These are phyloP conservation scores for Drosophila subquinaria DNA, from an alignment of 2,888 invertebrate genomes.

Conservation along the genomic window DNA sequence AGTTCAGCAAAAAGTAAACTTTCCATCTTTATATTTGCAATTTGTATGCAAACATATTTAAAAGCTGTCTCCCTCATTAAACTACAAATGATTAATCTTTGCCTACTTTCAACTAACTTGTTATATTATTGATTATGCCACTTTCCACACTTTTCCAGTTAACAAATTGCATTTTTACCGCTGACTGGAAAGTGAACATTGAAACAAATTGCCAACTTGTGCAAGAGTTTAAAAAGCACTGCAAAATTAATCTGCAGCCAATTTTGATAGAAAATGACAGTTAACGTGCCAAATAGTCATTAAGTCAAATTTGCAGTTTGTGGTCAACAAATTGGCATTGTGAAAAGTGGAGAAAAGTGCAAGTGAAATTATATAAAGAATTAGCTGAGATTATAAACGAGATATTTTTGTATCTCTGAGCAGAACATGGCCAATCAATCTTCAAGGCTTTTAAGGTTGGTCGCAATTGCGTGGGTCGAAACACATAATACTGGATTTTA, in stretches of 20 bases:
- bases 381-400: constrained; percentile 13
- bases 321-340: constrained; percentile 40
- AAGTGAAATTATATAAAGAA: constrained; percentile 4
- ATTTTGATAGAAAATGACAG: constrained; percentile 65
- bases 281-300: constrained; percentile 63
- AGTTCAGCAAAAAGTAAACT: not conserved
- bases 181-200: constrained; percentile 29
- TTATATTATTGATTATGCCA: constrained; percentile 18
- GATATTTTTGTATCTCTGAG: constrained; percentile 1
- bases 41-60: not conserved
- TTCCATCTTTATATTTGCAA: too few species aligned
- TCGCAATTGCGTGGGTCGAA: constrained; percentile 39
- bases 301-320: constrained; percentile 67
- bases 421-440: constrained; percentile 16
- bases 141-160: constrained; percentile 29
- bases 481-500: constrained; percentile 3
- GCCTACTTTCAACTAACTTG: constrained; percentile 14
- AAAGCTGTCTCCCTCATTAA: not conserved
- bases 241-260: constrained; percentile 58
- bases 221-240: constrained; percentile 66
- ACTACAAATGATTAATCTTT: not conserved
- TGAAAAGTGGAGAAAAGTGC: not conserved
- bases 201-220: constrained; percentile 42
- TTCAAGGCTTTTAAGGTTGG: constrained; percentile 37
- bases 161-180: constrained; percentile 32